Evolutionary conservation across 1,140 invertebrate species (phyloP).

Genomic region (Dufourea novaeangliae): DNA sequence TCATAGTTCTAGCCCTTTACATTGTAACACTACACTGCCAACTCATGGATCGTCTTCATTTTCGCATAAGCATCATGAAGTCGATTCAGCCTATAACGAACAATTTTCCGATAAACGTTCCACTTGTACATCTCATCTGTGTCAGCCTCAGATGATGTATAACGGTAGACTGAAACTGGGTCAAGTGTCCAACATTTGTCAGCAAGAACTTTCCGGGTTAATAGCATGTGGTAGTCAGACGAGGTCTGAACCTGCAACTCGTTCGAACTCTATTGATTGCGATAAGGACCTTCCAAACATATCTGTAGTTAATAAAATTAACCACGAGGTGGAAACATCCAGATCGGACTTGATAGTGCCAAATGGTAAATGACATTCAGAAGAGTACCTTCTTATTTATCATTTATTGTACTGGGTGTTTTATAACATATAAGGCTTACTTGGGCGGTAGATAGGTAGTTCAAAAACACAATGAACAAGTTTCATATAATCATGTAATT

Average conservation of each 20-base stretch:
- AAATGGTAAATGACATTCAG: conserved; percentile 64
- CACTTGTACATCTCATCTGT: conserved; percentile 58
- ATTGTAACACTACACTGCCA: conserved; percentile 49
- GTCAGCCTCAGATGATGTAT: conserved; percentile 53
- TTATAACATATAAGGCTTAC: no score
- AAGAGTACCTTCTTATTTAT: background rate
- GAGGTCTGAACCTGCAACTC: conserved; percentile 74
- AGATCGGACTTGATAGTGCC: conserved; percentile 72
- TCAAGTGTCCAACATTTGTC: conserved; percentile 50
- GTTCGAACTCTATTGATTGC: conserved; percentile 75
- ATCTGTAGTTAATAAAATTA: conserved; percentile 61
- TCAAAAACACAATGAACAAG: no score
- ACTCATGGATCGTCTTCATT: conserved; percentile 52
- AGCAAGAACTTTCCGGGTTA: conserved; percentile 63
- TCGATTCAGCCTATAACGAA: conserved; percentile 60
- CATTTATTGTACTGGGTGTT: conserved; percentile 18
- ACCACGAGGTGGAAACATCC: conserved; percentile 61
- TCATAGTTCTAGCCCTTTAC: conserved; percentile 64
- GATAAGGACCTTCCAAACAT: conserved; percentile 72
- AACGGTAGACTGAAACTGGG: conserved; percentile 42
- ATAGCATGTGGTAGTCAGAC: conserved; percentile 59
- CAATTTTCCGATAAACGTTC: conserved; percentile 60
- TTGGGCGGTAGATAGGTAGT: no score
- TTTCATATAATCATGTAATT: no score
- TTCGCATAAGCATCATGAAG: conserved; percentile 70